phyloP scores from a whole-genome alignment of 1,140 invertebrate species.

The Steinernema khuongi region DNA sequence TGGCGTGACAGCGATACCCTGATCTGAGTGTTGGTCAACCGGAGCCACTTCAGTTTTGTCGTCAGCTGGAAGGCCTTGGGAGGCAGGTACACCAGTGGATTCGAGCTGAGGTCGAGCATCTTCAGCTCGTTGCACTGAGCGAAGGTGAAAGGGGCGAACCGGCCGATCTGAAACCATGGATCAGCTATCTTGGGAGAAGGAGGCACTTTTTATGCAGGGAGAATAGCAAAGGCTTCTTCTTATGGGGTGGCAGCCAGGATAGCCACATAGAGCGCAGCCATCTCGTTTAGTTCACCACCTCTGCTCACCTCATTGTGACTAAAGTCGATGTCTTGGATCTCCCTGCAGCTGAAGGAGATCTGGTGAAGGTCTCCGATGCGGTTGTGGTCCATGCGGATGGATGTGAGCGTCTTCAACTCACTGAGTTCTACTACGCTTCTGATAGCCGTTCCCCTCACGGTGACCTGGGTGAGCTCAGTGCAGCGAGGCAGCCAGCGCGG shows the following conservation, averaged over 20 bases:
- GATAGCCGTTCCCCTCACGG: neutral
- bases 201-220: too few species aligned
- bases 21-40: neutral
- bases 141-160: neutral
- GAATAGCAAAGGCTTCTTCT: too few species aligned
- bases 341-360: neutral
- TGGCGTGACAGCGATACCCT: neutral
- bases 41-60: neutral
- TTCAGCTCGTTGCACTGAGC: slow-evolving; percentile 1
- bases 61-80: neutral
- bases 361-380: neutral
- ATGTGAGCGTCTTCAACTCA: neutral
- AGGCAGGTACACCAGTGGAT: neutral
- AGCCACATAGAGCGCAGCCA: too few species aligned
- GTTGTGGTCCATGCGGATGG: neutral
- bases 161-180: neutral
- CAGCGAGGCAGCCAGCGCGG: neutral
- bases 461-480: neutral
- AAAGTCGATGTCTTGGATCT: neutral
- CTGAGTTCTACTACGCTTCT: neutral
- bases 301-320: neutral
- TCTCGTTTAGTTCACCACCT: too few species aligned
- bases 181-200: too few species aligned
- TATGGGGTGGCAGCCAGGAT: too few species aligned
- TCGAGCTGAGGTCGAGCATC: neutral